A percentile compares a stretch with the other conserved stretches of the same genome.
Evolutionary conservation across 2,797 vertebrate species (phyloP).

Genomic region (Lagocephalus sceleratus): DNA sequence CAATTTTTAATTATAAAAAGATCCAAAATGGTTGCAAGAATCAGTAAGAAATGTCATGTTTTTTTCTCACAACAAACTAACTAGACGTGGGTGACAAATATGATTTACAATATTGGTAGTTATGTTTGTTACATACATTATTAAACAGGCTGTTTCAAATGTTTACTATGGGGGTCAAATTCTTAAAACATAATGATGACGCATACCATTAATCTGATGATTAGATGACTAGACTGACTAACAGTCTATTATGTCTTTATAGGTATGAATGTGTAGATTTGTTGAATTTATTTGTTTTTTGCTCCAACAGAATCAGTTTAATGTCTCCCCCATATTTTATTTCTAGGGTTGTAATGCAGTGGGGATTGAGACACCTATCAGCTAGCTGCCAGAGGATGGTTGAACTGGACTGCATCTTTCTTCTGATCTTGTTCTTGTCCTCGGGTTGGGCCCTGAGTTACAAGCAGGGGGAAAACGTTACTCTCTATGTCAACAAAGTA

Average conservation of each 20-base stretch:
- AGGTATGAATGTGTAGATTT: neutral
- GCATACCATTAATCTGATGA: no score
- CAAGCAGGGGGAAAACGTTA: slow-evolving; percentile 81
- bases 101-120: slow-evolving; percentile 20
- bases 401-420: slow-evolving; percentile 48
- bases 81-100: neutral
- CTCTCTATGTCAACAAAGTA: slow-evolving; percentile 93
- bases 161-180: neutral
- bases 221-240: no score
- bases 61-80: no score
- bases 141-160: slow-evolving; percentile 1
- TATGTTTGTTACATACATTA: neutral
- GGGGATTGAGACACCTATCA: slow-evolving; percentile 43
- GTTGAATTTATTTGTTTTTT: neutral
- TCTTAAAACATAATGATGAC: slow-evolving; percentile 6
- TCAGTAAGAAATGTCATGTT: no score
- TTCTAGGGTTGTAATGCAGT: slow-evolving; percentile 54
- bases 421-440: slow-evolving; percentile 59
- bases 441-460: slow-evolving; percentile 73
- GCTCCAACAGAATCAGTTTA: neutral
- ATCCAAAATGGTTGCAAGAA: no score
- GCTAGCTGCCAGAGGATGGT: slow-evolving; percentile 53
- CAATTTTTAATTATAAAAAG: no score
- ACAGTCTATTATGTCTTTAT: neutral
- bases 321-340: slow-evolving; percentile 17